Percentiles rank a stretch among this genome's conserved stretches.
Conservation (phyloP, 2,888 invertebrate species). For the Lissocephala sabroskyi region DNA sequence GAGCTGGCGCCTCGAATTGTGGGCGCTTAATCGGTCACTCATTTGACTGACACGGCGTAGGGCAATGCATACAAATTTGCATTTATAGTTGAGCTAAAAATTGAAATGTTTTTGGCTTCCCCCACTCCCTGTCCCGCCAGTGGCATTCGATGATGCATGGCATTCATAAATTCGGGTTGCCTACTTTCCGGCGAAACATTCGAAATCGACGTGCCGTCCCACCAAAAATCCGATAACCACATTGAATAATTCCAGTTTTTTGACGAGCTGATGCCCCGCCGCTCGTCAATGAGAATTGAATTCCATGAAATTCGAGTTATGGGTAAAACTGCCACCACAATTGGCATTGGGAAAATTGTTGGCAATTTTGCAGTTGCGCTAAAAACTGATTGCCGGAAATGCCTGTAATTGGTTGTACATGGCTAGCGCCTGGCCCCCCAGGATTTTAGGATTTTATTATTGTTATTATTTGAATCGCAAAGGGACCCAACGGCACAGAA, state of each 20-base stretch:
- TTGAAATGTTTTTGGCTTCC: not conserved
- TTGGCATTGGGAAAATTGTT: slow-evolving; percentile 12
- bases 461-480: slow-evolving; percentile 60
- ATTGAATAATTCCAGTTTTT: not conserved
- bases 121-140: not conserved
- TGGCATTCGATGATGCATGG: slow-evolving; percentile 52
- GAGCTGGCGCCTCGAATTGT: not conserved
- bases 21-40: too few relatives aligned
- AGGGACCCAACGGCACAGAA: too few relatives aligned
- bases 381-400: slow-evolving; percentile 60
- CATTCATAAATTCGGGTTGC: slow-evolving; percentile 46
- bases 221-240: too few relatives aligned
- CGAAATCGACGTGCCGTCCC: slow-evolving; percentile 3
- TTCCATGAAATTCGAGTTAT: too few relatives aligned
- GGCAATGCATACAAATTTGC: not conserved
- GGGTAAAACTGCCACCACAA: too few relatives aligned
- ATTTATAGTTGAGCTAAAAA: not conserved
- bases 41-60: too few relatives aligned
- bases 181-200: slow-evolving; percentile 17
- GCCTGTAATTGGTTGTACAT: slow-evolving; percentile 47
- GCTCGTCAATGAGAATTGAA: too few relatives aligned
- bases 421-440: slow-evolving; percentile 6
- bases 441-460: slow-evolving; percentile 39
- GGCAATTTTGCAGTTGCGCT: slow-evolving; percentile 23
- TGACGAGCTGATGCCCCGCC: slow-evolving; percentile 2